Base-by-base conservation (phyloP, 1,140 invertebrate species). In the Cotesia glomerata region DNA sequence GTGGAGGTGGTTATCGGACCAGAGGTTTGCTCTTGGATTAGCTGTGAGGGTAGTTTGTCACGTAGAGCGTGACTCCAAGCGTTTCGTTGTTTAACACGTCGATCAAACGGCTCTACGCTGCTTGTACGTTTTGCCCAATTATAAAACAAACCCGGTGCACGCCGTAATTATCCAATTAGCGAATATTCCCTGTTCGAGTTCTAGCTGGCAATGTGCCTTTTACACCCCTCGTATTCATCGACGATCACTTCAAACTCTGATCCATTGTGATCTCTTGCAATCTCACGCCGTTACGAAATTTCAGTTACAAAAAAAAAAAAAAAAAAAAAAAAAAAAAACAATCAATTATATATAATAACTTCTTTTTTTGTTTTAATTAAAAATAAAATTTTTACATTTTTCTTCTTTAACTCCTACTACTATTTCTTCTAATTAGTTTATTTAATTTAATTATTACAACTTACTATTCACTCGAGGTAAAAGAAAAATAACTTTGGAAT, bases 81-180 rank as follows among this genome's bases (percentile, higher is more conserved):
- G 83, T 84, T 86, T 84, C 81, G 82, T 86, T 85, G 83, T 86
- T 87, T 85, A 84, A 83, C 86, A 87, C 84, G 84, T 86, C 80
- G 83, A 80, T 69, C 72, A 74, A 74, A 35, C 75, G 71, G 74
- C 14, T 66, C 32, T 62, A 65, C 52, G 59, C n/a, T 70, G 73
- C 78, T 76, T 75, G 74, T 77, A 79, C 76, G 78, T 77, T 84
- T 84, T 79, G 82, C 82, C 84, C 85, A 87, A 87, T 87, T 87
- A 87, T 87, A 86, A 86, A 85, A 87, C 84, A 86, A 86, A 85
- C 81, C 77, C 83, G 75, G 75, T 81, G 79, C 79, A 84, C 81
- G 84, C 80, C 80, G 80, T 87, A 86, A 87, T 87, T 87, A 87
- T 86, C 85, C 86, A 87, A 86, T 87, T 87, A 86, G 85, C 77